Base-by-base conservation (phyloP, 2,888 invertebrate species). In the Spatulosminthurus flaviceps region DNA sequence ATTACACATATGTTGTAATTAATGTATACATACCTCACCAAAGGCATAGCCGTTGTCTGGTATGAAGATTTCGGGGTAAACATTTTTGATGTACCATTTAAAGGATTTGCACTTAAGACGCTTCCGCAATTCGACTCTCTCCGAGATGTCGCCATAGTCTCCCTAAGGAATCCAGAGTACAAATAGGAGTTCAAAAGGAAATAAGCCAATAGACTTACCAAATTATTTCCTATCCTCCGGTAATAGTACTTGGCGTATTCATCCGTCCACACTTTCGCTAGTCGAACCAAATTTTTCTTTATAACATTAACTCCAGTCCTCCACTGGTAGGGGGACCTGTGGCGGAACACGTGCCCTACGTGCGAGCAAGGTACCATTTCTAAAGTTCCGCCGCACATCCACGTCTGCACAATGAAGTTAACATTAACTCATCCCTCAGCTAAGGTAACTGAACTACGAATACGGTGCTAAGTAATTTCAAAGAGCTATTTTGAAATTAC, bases 321-420 rank as follows among this genome's bases (percentile, higher is more conserved):
- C 99, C 98, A 99, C 89, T 97, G 97, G 89, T 99, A 99, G 0
- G 98, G 98, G 16, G 96, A 96, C 81, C 98, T 91, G 88, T 98
- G 98, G 83, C 99, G 91, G 90, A 99, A 99, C 87, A 99, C 98
- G 89, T 99, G 99, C 1, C 99, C 99, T 64, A 99, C 98, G 89
- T 98, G 98, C 7, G 97, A 98, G 88, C 99, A 99, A 0, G 98
- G 98, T 28, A 98, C 93, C 84, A 98, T 98, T 89, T 98, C 98
- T 84, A 99, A 89, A 0, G 95, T 95, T 66, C 99, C 99, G 78
- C 98, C 98, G 87, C 99, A 99, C 99, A 99, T 99, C 99, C 99
- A 99, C 7, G 97, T 95, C 91, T 91, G 86, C 9, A n/a, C n/a
- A n/a, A n/a, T n/a, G n/a, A n/a, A n/a, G n/a, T n/a, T n/a, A n/a